These are phyloP conservation scores for Acanthisitta chloris DNA, from an alignment of 2,113 vertebrate genomes.

Conservation along the genomic window DNA sequence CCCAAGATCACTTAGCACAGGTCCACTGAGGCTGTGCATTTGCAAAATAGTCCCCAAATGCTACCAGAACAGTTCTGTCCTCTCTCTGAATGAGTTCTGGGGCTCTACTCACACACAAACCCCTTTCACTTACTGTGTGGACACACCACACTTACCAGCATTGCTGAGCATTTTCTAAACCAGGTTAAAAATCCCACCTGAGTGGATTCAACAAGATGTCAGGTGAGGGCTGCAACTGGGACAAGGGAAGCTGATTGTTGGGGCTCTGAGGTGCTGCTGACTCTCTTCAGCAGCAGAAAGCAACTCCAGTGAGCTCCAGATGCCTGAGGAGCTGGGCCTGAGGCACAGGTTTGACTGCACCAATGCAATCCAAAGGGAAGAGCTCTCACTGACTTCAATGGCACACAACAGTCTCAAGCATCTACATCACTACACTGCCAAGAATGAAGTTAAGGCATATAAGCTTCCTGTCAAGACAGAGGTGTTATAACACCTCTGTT, in stretches of 20 bases:
- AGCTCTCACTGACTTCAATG: background rate
- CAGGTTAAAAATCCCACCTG: background rate
- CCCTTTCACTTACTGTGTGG: background rate
- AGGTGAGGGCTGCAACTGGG: background rate
- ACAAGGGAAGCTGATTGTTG: background rate
- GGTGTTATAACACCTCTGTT: background rate
- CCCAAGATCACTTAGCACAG: background rate
- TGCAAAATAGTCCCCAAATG: background rate
- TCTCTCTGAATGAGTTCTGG: background rate
- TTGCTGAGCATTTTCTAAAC: background rate
- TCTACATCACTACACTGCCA: background rate
- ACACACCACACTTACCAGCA: background rate
- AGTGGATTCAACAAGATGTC: background rate
- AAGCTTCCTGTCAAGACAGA: background rate
- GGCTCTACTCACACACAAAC: background rate
- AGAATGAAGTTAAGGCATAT: background rate
- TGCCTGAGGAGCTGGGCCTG: fast-evolving
- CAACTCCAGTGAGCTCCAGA: background rate
- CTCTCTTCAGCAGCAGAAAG: background rate
- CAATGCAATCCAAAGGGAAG: background rate
- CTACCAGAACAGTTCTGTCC: background rate
- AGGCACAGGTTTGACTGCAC: background rate
- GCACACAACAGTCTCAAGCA: background rate
- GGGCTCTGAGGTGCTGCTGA: background rate
- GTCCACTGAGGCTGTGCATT: background rate